Evolutionary conservation across 2,888 invertebrate genomes (phyloP).

Genomic region (Meghimatium bilineatum): DNA sequence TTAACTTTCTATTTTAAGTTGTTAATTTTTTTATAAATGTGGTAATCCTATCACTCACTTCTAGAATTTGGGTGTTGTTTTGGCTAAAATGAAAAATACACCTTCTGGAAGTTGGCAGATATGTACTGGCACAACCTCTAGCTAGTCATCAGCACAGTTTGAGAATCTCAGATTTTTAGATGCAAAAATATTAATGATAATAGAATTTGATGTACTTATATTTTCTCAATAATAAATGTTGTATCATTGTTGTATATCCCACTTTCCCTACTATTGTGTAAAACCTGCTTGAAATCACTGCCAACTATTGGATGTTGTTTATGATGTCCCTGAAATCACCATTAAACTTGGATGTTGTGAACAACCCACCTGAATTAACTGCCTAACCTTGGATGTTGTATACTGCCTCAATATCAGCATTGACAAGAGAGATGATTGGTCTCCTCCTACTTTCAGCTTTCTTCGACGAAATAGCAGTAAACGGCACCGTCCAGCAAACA

Average conservation of each 20-base stretch:
- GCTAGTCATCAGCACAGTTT: no score
- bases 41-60: no score
- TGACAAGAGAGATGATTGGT: constrained; percentile 69
- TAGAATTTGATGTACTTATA: no score
- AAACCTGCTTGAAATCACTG: not conserved
- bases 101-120: no score
- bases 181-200: no score
- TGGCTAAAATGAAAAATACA: no score
- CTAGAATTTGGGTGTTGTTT: no score
- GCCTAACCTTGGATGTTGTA: constrained; percentile 14
- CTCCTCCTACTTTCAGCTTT: constrained; percentile 76
- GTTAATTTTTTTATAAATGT: no score
- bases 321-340: not conserved
- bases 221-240: not conserved
- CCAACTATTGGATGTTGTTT: constrained; percentile 6
- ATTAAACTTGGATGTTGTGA: not conserved
- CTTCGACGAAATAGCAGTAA: constrained; percentile 75
- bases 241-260: not conserved
- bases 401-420: constrained; percentile 59
- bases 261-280: not conserved
- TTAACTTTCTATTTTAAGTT: no score
- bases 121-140: no score
- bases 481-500: constrained; percentile 58
- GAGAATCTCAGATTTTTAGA: no score
- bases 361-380: not conserved